Evolutionary conservation across 37 sponge, comb jelly and placozoan genomes (phyloP).

Genomic region (Dysidea cf. avara): DNA sequence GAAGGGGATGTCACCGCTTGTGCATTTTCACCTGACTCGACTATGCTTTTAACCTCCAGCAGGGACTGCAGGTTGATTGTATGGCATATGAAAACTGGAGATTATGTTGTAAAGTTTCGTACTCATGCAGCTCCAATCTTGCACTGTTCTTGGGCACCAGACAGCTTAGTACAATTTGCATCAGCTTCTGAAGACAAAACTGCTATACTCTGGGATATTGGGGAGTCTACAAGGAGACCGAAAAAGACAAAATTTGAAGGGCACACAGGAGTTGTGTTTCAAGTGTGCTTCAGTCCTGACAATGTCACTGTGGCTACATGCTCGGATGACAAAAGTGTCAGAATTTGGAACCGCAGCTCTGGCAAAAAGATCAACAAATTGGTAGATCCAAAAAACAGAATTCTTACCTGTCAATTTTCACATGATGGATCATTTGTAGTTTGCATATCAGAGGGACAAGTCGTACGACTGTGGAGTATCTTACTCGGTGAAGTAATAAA

Average conservation of each 20-base stretch:
- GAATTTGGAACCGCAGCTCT: slow-evolving; percentile 76
- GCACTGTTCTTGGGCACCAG: slow-evolving; percentile 56
- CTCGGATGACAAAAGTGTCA: slow-evolving; percentile 61
- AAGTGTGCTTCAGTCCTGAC: slow-evolving; percentile 74
- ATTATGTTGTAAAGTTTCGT: slow-evolving; percentile 30
- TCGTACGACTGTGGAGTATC: slow-evolving; percentile 74
- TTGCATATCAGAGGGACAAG: slow-evolving; percentile 63
- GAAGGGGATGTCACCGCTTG: slow-evolving; percentile 63
- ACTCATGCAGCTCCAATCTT: slow-evolving; percentile 37
- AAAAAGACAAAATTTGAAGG: slow-evolving; percentile 44
- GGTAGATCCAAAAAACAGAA: slow-evolving; percentile 45
- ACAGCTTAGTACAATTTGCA: slow-evolving; percentile 42
- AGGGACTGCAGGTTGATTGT: slow-evolving; percentile 56
- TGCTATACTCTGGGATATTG: slow-evolving; percentile 50
- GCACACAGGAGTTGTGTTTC: slow-evolving; percentile 65
- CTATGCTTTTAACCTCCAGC: slow-evolving; percentile 53
- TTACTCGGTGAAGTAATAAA: slow-evolving; percentile 41
- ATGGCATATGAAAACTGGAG: slow-evolving; percentile 62
- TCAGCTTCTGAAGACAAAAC: slow-evolving; percentile 59
- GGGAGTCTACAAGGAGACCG: slow-evolving; percentile 4
- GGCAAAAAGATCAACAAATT: slow-evolving; percentile 59
- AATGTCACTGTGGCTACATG: slow-evolving; percentile 66
- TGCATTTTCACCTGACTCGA: slow-evolving; percentile 71
- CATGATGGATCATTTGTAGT: slow-evolving; percentile 79
- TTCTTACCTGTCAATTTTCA: slow-evolving; percentile 71